Evolutionary conservation across 2,113 vertebrate genomes (phyloP), one percentile per base, ranked within the genome.

Genomic region (Macaca nemestrina): DNA sequence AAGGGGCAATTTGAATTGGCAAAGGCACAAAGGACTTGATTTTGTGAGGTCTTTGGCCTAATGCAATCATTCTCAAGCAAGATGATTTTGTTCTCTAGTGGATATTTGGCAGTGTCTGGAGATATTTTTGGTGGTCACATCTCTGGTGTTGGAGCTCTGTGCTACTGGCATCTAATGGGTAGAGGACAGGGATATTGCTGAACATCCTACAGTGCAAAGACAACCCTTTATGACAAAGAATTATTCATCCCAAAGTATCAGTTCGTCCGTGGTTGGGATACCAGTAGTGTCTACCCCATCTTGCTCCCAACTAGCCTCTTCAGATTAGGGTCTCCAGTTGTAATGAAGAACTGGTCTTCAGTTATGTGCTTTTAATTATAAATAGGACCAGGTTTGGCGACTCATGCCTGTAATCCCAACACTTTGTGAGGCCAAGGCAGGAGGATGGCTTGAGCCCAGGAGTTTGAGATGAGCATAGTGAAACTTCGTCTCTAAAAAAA

Each of bases 351-450:
- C 4, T 52, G 12, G 17, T 76, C 55, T 96, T 90, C 13, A 45
- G 7, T 80, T 68, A 79, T 11, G 48, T 67, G 45, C 73, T 89
- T 94, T 75, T 93, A 83, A 95, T 94, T 94, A 52, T 22, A 18
- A 64, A 84, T 78, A 68, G 67, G 67, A 35, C 61, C 27, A 64
- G 61, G 61, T 64, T 27, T 64, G 27, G 6, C 13, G 27, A 27
- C 61, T 30, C 13, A 30, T 64, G 61, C 27, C 61, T 64, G 27
- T 64, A 64, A 64, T 64, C 27, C 12, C 61, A 64, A 30, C 27
- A 64, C 61, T 64, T 64, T 64, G 27, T 27, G 61, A 30, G 30
- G 61, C 61, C 61, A 64, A 64, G 61, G 27, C 61, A 64, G 61
- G 61, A 30, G 61, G 27, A 64, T 64, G 61, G 61, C 61, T 64